Evolutionary conservation across 2,797 vertebrate species (phyloP), one percentile per base, ranked within the genome.

Genomic region (Loris lydekkerianus): DNA sequence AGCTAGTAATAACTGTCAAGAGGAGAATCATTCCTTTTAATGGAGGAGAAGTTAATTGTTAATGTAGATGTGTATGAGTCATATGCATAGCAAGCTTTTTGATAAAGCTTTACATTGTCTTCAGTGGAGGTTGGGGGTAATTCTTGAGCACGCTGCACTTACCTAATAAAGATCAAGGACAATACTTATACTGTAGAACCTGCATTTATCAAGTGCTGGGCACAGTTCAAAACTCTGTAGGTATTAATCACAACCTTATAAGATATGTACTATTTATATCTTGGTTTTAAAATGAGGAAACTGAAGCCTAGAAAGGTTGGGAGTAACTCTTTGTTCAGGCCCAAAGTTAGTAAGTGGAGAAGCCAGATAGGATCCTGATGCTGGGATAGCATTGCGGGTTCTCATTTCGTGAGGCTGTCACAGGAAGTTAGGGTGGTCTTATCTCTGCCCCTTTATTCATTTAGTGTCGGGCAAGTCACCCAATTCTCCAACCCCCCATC

Each of bases 11-110:
- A 85, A 63, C 49, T 65, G 60, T 90, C 77, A 87, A n/a, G 6
- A 91, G n/a, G 60, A 92, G 63, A 95, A 91, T 29, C 18, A 18
- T 37, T 95, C 29, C 60, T 94, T 85, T 94, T 78, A 92, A 61
- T 78, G 25, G 14, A n/a, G 29, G 34, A 92, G 78, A 81, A 84
- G 69, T 93, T 96, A 56, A 81, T 65, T 82, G 72, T 73, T 95
- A 56, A 60, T 67, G 37, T 40, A n/a, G 76, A 93, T 61, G 13
- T 53, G 34, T 76, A 31, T 83, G 92, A 96, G 56, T 93, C 94
- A 81, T 13, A 53, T 10, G 85, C 53, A 75, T n/a, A 46, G 56
- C 58, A 65, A 65, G 34, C 73, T 81, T 92, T 91, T 90, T n/a
- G 85, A 89, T 82, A 31, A 90, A 63, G 29, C 37, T 70, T 86